phyloP scores from a whole-genome alignment of 2,888 invertebrate genomes.

The Drosophila formosana region DNA sequence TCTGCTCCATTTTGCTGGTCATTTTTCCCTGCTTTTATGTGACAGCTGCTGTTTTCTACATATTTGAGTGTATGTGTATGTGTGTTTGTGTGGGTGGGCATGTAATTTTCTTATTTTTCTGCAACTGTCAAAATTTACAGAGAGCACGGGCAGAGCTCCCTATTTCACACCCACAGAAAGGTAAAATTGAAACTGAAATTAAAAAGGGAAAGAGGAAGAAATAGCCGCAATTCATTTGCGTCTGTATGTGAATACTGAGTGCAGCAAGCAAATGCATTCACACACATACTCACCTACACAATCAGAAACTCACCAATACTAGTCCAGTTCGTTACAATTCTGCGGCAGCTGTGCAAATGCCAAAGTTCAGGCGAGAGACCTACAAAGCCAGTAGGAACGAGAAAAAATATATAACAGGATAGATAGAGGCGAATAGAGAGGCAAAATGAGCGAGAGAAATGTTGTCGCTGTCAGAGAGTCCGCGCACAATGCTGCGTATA shows the following conservation, averaged over 20 bases:
- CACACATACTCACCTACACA: slow-evolving; percentile 29
- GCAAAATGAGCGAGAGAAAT: slow-evolving; percentile 12
- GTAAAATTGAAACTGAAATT: slow-evolving; percentile 67
- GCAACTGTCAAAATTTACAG: slow-evolving; percentile 66
- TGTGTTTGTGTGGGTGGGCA: slow-evolving; percentile 22
- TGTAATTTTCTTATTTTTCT: slow-evolving; percentile 48
- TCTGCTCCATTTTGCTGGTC: slow-evolving; percentile 54
- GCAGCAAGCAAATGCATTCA: slow-evolving; percentile 39
- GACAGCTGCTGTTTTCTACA: slow-evolving; percentile 24
- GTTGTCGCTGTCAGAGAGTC: slow-evolving; percentile 35
- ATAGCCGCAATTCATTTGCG: slow-evolving; percentile 37
- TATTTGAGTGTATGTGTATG: slow-evolving; percentile 10
- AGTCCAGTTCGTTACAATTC: slow-evolving; percentile 51
- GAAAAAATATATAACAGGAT: slow-evolving; percentile 12
- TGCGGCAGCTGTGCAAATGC: slow-evolving; percentile 68
- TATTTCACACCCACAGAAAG: slow-evolving; percentile 29
- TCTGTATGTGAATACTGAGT: slow-evolving; percentile 24
- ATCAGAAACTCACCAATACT: slow-evolving; percentile 19
- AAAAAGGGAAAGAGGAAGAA: slow-evolving; percentile 46
- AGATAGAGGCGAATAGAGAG: slow-evolving; percentile 7
- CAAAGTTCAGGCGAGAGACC: slow-evolving; percentile 69
- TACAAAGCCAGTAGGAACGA: slow-evolving; percentile 32
- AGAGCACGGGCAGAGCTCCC: slow-evolving; percentile 24
- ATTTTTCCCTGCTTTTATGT: slow-evolving; percentile 43
- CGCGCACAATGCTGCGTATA: slow-evolving; percentile 61